phyloP scores from a whole-genome alignment of 2,888 invertebrate species.

The Buathra laborator region DNA sequence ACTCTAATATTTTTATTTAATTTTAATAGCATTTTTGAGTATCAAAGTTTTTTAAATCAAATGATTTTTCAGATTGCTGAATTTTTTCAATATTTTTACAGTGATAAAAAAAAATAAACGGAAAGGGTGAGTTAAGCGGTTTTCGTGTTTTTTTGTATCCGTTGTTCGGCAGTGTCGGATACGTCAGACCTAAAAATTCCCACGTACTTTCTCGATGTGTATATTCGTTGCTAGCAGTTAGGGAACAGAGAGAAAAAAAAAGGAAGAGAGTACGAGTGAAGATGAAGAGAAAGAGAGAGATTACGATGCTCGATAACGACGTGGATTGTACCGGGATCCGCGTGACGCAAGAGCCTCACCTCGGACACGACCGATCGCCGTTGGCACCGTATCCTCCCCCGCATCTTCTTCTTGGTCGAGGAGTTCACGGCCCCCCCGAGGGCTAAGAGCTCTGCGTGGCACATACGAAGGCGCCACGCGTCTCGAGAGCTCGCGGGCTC shows the following conservation, averaged over 20 bases:
- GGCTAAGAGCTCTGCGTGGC: slow-evolving; percentile 9
- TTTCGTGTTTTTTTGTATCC: background rate
- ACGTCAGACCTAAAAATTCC: background rate
- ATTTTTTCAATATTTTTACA: no score
- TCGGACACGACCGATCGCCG: slow-evolving; percentile 61
- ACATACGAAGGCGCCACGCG: slow-evolving; percentile 43
- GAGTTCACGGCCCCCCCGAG: slow-evolving; percentile 52
- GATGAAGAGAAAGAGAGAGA: slow-evolving; percentile 15
- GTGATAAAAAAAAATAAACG: no score
- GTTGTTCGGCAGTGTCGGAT: slow-evolving; percentile 3
- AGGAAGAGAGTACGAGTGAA: background rate
- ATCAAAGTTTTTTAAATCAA: no score
- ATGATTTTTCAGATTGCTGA: no score
- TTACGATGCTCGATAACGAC: slow-evolving; percentile 43
- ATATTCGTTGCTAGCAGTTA: background rate
- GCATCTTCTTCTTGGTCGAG: slow-evolving; percentile 43
- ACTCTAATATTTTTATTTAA: background rate
- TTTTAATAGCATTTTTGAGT: background rate
- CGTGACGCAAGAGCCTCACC: slow-evolving; percentile 58
- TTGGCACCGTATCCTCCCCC: slow-evolving; percentile 60
- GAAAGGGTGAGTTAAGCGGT: background rate
- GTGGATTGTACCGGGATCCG: slow-evolving; percentile 40
- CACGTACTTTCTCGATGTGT: slow-evolving; percentile 5
- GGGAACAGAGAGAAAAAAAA: background rate
- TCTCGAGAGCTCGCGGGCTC: slow-evolving; percentile 18